phyloP scores from a whole-genome alignment of 2,888 invertebrate genomes.

The Drosophila robusta region DNA sequence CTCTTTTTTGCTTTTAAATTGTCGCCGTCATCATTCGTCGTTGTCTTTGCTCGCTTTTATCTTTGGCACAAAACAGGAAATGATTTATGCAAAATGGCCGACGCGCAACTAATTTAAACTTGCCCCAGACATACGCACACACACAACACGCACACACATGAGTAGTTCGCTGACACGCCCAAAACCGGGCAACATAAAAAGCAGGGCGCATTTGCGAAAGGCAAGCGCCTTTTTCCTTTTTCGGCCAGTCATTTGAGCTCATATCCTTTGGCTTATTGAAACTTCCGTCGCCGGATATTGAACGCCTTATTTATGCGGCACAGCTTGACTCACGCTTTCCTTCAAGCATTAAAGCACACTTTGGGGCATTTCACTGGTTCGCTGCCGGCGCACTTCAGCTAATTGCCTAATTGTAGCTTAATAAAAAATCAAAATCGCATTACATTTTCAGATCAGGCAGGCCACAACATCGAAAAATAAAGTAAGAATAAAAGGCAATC shows the following conservation, averaged over 20 bases:
- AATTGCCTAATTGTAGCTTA: conserved; percentile 70
- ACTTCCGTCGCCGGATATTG: conserved; percentile 72
- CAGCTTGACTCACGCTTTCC: neutral
- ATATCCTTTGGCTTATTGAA: conserved; percentile 73
- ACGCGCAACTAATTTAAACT: conserved; percentile 73
- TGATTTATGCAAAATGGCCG: conserved; percentile 74
- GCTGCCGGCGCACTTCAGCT: conserved; percentile 45
- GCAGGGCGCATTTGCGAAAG: conserved; percentile 2
- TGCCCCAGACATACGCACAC: conserved; percentile 33
- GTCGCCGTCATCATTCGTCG: conserved; percentile 50
- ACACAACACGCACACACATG: conserved; percentile 26
- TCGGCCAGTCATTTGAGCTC: conserved; percentile 70
- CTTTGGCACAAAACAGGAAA: conserved; percentile 75
- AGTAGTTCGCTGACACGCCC: conserved; percentile 40
- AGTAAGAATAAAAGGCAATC: conserved; percentile 59
- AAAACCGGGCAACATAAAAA: conserved; percentile 10
- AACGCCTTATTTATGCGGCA: conserved; percentile 54
- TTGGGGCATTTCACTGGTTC: neutral
- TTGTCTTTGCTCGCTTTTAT: conserved; percentile 65
- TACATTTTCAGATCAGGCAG: conserved; percentile 35
- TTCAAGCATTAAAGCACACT: conserved; percentile 18
- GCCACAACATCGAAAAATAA: conserved; percentile 16
- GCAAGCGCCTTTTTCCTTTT: conserved; percentile 37
- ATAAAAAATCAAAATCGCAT: conserved; percentile 68
- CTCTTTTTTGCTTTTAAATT: conserved; percentile 38